Evolutionary conservation across 1,140 invertebrate genomes (phyloP), one percentile per base, ranked within the genome.

Genomic region (Euura saliciscinereae): DNA sequence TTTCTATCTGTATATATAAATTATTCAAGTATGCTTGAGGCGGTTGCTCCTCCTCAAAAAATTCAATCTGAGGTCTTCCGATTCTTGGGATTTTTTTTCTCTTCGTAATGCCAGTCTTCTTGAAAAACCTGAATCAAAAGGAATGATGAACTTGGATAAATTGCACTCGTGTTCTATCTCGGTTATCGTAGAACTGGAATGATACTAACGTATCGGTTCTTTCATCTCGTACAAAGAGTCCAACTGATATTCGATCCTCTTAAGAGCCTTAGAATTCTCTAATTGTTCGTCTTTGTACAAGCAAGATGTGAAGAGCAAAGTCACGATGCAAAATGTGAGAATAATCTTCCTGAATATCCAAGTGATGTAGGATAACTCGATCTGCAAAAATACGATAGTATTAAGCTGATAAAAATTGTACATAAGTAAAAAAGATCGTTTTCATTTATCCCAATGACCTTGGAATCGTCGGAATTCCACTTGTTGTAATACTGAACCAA

Each of bases 301-400:
- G 59, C 72, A 83, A 69, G 83, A 85, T n/a, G 78, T 78, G 71
- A 75, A 81, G 6, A 85, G 42, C 13, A 85, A 74, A 11, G 74
- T 80, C 64, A 77, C 8, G 7, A 76, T 69, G 71, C 83, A 85
- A 71, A 84, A 51, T 46, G 44, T 59, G 11, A 85, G 68, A n/a
- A 75, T 70, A 46, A 70, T 43, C 79, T 85, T 85, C 69, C 84
- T 78, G n/a, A 79, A 74, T 66, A 77, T 73, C 84, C 83, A 85
- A 70, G 78, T 83, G 46, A 72, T 76, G 66, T 74, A 72, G 44
- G 81, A 64, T 59, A 85, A 65, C 44, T 73, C 70, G 64, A 75
- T 72, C 81, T 83, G 44, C n/a, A 66, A 74, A 45, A 74, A 45
- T 5, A 46, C 43, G 66, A 74, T 46, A 65, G 6, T 68, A 43